Conservation (phyloP, 2,797 vertebrate species). For the Brachyalestes nurse region DNA sequence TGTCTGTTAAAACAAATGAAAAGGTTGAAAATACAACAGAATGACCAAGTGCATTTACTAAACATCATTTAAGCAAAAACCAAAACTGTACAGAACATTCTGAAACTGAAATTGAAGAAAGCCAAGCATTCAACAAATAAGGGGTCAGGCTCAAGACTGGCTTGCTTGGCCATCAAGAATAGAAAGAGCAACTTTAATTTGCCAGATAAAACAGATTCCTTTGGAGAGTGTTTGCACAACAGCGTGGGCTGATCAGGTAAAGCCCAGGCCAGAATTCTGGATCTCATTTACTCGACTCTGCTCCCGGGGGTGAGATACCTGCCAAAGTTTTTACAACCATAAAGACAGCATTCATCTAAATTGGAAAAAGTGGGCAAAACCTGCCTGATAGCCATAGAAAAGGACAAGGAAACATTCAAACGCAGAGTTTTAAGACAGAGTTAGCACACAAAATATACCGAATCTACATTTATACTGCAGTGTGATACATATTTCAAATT, state of each 20-base stretch:
- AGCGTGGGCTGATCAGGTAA: conserved; percentile 71
- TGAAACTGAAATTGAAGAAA: not conserved
- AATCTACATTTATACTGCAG: not conserved
- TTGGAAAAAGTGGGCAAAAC: conserved; percentile 72
- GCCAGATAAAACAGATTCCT: conserved; percentile 71
- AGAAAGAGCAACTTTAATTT: conserved; percentile 48
- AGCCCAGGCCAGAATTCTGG: conserved; percentile 77
- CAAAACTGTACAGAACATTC: not conserved
- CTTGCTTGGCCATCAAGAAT: conserved; percentile 58
- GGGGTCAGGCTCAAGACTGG: conserved; percentile 50
- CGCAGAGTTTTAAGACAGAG: conserved; percentile 2
- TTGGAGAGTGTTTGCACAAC: conserved; percentile 68
- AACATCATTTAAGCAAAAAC: not conserved
- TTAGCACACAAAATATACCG: not conserved
- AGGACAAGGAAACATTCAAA: conserved; percentile 46
- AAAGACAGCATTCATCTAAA: conserved; percentile 78
- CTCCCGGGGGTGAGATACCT: conserved; percentile 73
- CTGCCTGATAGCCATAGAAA: conserved; percentile 66
- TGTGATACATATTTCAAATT: not conserved
- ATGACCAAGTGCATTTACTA: not conserved
- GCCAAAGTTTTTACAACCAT: conserved; percentile 76
- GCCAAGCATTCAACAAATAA: conserved; percentile 13
- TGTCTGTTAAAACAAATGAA: conserved; percentile 78
- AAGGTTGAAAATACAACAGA: not conserved
- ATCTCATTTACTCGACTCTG: conserved; percentile 76